These are phyloP conservation scores for Lagenorhynchus albirostris DNA, from an alignment of 2,113 vertebrate species.

Conservation along the genomic window DNA sequence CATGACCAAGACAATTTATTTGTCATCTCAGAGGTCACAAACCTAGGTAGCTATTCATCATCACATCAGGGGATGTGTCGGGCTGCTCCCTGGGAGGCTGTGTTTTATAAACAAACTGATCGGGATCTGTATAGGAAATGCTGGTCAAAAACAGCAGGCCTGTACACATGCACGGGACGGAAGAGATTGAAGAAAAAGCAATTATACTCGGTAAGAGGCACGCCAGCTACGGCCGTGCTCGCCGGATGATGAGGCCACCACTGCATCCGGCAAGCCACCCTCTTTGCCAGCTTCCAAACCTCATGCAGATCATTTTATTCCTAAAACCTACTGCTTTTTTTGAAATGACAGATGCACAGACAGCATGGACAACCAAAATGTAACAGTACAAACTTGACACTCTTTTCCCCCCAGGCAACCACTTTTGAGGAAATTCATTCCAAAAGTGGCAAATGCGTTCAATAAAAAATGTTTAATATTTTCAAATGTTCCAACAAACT, in stretches of 20 bases:
- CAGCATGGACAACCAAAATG: background rate
- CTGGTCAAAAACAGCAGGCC: slow-evolving; percentile 90
- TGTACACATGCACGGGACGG: slow-evolving; percentile 59
- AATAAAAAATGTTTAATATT: background rate
- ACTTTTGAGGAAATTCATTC: slow-evolving; percentile 7
- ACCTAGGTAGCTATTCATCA: slow-evolving; percentile 92
- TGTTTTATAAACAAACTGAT: slow-evolving; percentile 90
- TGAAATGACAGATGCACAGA: slow-evolving; percentile 9
- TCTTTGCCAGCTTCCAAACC: background rate
- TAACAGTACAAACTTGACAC: background rate
- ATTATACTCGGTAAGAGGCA: slow-evolving; percentile 58
- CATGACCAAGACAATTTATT: slow-evolving; percentile 75
- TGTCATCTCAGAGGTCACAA: slow-evolving; percentile 83
- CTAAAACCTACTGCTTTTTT: background rate
- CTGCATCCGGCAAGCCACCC: background rate
- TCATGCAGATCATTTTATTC: background rate
- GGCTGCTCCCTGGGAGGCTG: slow-evolving; percentile 80
- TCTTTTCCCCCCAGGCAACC: background rate
- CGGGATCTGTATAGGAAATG: slow-evolving; percentile 84
- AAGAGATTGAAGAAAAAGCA: slow-evolving; percentile 73
- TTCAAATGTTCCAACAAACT: background rate
- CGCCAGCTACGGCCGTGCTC: background rate
- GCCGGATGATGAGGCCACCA: background rate
- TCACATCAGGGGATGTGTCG: slow-evolving; percentile 80
- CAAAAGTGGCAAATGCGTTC: slow-evolving; percentile 35